Conservation (phyloP, 2,888 invertebrate species). For the Eupithecia insigniata region DNA sequence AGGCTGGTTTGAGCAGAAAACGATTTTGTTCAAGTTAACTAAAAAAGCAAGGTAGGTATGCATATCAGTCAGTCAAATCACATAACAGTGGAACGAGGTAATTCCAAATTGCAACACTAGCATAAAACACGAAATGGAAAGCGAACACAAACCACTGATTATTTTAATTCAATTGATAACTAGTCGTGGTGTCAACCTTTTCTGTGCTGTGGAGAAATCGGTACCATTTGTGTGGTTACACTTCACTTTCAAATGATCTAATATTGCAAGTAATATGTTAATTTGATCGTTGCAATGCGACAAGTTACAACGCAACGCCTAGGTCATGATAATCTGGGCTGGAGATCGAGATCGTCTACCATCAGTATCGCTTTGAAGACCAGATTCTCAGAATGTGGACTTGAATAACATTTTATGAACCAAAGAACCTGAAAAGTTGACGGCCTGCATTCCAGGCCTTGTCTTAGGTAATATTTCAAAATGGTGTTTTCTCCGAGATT, state of each 20-base stretch:
- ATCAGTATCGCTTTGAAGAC: neutral
- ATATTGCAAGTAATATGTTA: conserved; percentile 36
- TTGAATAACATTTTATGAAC: neutral
- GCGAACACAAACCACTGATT: conserved; percentile 17
- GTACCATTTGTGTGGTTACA: conserved; percentile 21
- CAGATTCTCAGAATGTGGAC: neutral
- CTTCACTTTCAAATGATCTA: conserved; percentile 39
- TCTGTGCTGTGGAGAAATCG: conserved; percentile 34
- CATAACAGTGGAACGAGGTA: conserved; percentile 6
- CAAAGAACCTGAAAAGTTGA: neutral
- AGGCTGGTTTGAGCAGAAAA: neutral
- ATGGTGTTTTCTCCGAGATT: neutral
- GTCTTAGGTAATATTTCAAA: neutral
- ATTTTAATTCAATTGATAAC: conserved; percentile 25
- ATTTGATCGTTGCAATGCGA: conserved; percentile 17
- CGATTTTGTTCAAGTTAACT: neutral
- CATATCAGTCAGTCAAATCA: conserved; percentile 1
- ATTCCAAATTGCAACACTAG: neutral
- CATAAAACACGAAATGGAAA: conserved; percentile 19
- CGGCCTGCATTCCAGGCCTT: neutral
- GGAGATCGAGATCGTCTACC: neutral
- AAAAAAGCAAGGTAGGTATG: neutral
- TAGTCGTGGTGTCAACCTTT: conserved; percentile 28
- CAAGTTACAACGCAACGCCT: conserved; percentile 9
- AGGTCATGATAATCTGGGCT: neutral